A percentile compares a stretch with the other conserved stretches of the same genome.
These are phyloP conservation scores for Apostichopus californicus DNA, from an alignment of 35 echinoderm and acorn worm species.

Conservation along the genomic window DNA sequence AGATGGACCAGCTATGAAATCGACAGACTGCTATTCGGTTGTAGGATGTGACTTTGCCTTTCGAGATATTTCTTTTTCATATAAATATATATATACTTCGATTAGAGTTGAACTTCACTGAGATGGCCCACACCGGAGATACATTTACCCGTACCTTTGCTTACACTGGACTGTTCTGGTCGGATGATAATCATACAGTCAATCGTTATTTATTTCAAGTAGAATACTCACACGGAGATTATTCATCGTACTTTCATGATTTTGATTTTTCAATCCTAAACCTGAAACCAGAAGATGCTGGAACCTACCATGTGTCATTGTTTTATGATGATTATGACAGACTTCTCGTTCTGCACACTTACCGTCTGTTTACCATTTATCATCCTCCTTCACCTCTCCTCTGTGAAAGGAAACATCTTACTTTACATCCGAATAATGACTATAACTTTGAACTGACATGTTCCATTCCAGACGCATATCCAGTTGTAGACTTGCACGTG, in stretches of 20 bases:
- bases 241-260: neutral
- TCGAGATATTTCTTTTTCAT: neutral
- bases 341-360: too few species aligned
- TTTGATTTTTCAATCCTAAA: neutral
- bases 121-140: neutral
- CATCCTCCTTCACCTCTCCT: neutral
- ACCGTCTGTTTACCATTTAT: neutral
- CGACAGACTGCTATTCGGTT: neutral
- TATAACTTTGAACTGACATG: neutral
- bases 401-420: neutral
- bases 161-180: neutral
- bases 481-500: neutral
- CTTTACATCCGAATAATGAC: neutral
- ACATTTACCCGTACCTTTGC: neutral
- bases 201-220: neutral
- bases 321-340: neutral
- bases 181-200: neutral
- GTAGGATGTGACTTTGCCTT: neutral
- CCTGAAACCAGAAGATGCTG: neutral
- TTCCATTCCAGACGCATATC: neutral
- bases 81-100: neutral
- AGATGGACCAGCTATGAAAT: neutral
- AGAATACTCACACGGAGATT: neutral
- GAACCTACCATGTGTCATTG: neutral
- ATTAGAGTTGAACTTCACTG: neutral